Evolutionary conservation across 2,113 vertebrate genomes (phyloP), one percentile per base, ranked within the genome.

Genomic region (Bujurquina vittata): DNA sequence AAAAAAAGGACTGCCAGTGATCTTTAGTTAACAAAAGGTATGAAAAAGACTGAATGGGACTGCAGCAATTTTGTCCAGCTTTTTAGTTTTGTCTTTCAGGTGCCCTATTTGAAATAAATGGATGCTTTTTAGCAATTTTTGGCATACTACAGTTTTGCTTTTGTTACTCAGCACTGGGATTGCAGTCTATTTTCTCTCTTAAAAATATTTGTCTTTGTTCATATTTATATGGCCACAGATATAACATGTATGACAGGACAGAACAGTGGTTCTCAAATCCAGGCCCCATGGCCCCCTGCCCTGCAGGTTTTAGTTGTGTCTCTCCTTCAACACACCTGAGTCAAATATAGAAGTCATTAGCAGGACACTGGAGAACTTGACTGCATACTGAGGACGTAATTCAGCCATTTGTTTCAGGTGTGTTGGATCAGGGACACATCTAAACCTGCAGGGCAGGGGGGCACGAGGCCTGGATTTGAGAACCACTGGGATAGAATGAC

Each of bases 11-110:
- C 22, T 81, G 61, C 40, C 57, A 23, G 20, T 75, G 80, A 63
- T 84, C 26, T 63, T 77, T 77, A 75, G 43, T 37, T 59, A 61
- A 88, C 63, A 78, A 60, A 84, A 74, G 54, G 23, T 76, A 85
- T 54, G 1, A n/a, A 49, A 58, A 69, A 73, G 26, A 59, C 54
- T 33, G 46, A 23, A 65, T 37, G 12, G 37, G 2, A 22, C 5
- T 43, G 9, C 60, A 69, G 65, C 31, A 11, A 3, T 7, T 54
- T 26, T 15, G n/a, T 43, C 23, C n/a, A 55, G 55, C 29, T 55
- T 79, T 63, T 33, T 29, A 33, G 23, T 57, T 17, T 17, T 40
- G n/a, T 72, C 46, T 52, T 72, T 54, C 10, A 52, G 26, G 12
- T 31, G 3, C 67, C 67, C 10, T 65, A 7, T 35, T 76, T 55